Conservation (phyloP, 2,113 vertebrate genomes). For the Scortum barcoo region DNA sequence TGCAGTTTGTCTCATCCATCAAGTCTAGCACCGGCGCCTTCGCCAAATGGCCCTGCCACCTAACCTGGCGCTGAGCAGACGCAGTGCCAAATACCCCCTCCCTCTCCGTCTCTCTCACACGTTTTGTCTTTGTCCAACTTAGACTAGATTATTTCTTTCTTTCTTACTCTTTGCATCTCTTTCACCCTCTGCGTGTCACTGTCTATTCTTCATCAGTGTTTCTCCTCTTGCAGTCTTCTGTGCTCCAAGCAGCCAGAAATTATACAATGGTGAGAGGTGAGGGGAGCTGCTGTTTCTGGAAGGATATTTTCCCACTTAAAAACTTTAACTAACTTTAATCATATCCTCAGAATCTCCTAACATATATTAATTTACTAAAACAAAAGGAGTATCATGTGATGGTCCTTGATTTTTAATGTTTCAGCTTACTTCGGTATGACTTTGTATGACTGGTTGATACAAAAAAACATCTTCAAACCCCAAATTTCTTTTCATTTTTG, state of each 20-base stretch:
- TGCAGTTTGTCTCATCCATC: slow-evolving; percentile 81
- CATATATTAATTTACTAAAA: neutral
- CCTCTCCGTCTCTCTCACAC: slow-evolving; percentile 22
- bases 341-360: neutral
- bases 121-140: slow-evolving; percentile 37
- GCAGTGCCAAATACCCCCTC: slow-evolving; percentile 40
- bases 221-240: neutral
- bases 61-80: slow-evolving; percentile 72
- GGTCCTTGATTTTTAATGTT: too few species aligned
- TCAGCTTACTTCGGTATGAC: too few species aligned
- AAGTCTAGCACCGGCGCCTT: slow-evolving; percentile 77
- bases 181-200: slow-evolving; percentile 20
- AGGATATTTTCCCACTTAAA: neutral
- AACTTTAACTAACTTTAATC: neutral
- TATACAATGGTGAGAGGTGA: neutral
- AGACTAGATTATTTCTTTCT: slow-evolving; percentile 29
- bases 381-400: neutral
- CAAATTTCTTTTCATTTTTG: neutral
- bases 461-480: neutral
- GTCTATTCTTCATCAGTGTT: slow-evolving; percentile 6
- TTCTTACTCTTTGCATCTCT: slow-evolving; percentile 22
- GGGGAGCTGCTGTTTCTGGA: neutral
- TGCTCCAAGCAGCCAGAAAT: neutral
- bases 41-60: slow-evolving; percentile 81
- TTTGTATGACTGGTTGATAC: too few species aligned